Base-by-base conservation (phyloP, 2,888 invertebrate genomes). In the Cosmia pyralina region DNA sequence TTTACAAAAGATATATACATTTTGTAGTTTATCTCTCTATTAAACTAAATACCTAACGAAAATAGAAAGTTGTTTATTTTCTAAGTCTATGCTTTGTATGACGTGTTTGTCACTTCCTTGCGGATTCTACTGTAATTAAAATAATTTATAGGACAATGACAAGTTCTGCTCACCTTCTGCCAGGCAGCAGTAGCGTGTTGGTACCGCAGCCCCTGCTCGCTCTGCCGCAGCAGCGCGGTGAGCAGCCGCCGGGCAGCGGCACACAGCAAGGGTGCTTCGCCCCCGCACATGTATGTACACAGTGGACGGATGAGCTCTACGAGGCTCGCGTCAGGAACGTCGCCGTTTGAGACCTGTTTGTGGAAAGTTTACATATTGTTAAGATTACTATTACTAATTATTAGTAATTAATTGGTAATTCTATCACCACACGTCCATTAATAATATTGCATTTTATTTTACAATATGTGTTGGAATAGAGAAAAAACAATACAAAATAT, bases 171-270 rank as follows among this genome's bases (percentile, higher is more conserved):
- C 87, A 97, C 98, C 90, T 92, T 85, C 90, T 96, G 96, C 98
- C 98, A 98, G 8, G 97, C 98, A 48, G 96, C 89, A 71, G 97
- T 97, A 11, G 85, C 89, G 0, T 90, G 87, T 10, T 85, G 83
- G 71, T 94, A 94, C 62, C 69, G 63, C 7, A 93, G 78, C 0
- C 93, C 94, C 0, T 53, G 89, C 95, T 97, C 97, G 53, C 98
- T 97, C 93, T 98, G 98, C 19, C 97, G 94, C 71, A 98, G 95
- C 72, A 98, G 94, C 88, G 97, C 97, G 38, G 97, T 96, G 83
- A 98, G 97, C 63, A 98, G 94, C 64, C 97, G 93, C 53, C 96
- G 94, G 96, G 96, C 85, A 94, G 97, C 87, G 5, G 77, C 68
- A 96, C 95, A 81, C 96, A 94, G 77, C 96, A 93, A 11, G 86